These are phyloP conservation scores for Malurus elegans DNA, from an alignment of 2,113 vertebrate species.

Conservation along the genomic window DNA sequence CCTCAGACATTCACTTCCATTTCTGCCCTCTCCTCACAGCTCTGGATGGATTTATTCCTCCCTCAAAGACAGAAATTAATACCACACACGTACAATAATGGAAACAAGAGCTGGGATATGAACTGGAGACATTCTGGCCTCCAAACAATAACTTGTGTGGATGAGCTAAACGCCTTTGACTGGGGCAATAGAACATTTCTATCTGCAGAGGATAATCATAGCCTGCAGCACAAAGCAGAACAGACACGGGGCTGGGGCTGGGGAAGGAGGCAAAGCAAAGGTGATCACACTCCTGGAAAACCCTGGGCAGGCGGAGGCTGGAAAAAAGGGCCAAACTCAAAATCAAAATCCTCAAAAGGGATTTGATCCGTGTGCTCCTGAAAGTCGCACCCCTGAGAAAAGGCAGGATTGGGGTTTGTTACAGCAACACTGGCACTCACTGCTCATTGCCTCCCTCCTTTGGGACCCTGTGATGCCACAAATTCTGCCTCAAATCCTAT, in stretches of 20 bases:
- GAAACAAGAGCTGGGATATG: constrained; percentile 53
- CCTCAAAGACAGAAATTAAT: constrained; percentile 60
- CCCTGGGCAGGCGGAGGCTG: not conserved
- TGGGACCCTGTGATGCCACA: not conserved
- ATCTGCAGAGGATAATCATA: not conserved
- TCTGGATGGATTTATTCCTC: not conserved
- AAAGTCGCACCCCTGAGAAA: not conserved
- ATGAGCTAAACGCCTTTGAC: constrained; percentile 30
- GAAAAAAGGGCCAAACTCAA: not conserved
- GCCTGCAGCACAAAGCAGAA: constrained; percentile 9
- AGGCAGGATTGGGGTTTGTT: not conserved
- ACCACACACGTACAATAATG: constrained; percentile 6
- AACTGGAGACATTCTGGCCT: constrained; percentile 64
- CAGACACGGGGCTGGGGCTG: not conserved
- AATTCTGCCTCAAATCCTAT: not conserved
- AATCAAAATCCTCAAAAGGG: too few relatives aligned
- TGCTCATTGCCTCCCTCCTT: not conserved
- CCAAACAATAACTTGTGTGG: constrained; percentile 66
- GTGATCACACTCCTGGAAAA: not conserved
- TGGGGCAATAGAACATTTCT: constrained; percentile 24
- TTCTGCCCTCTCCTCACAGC: not conserved
- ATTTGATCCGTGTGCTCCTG: not conserved
- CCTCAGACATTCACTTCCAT: not conserved
- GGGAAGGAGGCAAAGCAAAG: not conserved
- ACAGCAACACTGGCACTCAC: not conserved